These are phyloP conservation scores for Misgurnus anguillicaudatus DNA, from an alignment of 2,113 vertebrate genomes.

Conservation along the genomic window DNA sequence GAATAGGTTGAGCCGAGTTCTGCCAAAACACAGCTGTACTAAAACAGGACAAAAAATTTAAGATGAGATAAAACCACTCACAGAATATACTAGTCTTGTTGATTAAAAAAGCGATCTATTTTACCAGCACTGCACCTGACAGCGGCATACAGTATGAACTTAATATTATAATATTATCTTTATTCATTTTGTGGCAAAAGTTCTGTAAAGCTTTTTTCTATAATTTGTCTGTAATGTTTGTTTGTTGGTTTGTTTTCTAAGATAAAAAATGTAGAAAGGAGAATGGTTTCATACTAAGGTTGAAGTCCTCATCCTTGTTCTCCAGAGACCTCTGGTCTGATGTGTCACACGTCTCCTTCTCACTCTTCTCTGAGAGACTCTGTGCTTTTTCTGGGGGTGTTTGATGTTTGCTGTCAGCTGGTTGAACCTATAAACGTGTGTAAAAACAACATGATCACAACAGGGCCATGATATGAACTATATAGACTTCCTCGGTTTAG, in stretches of 20 bases:
- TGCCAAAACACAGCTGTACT: neutral
- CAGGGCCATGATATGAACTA: neutral
- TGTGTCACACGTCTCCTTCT: constrained; percentile 65
- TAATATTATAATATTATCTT: too few relatives aligned
- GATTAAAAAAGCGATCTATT: too few relatives aligned
- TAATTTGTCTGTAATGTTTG: too few relatives aligned
- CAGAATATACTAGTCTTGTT: neutral
- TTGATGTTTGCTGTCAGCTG: constrained; percentile 77
- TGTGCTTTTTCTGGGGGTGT: constrained; percentile 79
- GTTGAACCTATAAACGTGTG: constrained; percentile 56
- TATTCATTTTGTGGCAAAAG: too few relatives aligned
- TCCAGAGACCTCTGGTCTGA: constrained; percentile 63
- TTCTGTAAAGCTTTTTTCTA: too few relatives aligned
- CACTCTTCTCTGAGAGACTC: constrained; percentile 70
- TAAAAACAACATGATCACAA: neutral
- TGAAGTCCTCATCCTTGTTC: constrained; percentile 67
- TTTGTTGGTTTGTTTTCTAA: too few relatives aligned
- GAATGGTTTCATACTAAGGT: constrained; percentile 75
- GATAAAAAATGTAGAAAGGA: too few relatives aligned
- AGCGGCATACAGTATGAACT: too few relatives aligned
- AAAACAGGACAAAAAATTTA: neutral
- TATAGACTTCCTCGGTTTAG: constrained; percentile 48
- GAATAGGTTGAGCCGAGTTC: neutral
- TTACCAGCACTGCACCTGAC: too few relatives aligned
- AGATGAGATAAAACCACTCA: neutral